Base-by-base conservation (phyloP, 1,140 invertebrate genomes). In the Stenopsyche tienmushanensis region DNA sequence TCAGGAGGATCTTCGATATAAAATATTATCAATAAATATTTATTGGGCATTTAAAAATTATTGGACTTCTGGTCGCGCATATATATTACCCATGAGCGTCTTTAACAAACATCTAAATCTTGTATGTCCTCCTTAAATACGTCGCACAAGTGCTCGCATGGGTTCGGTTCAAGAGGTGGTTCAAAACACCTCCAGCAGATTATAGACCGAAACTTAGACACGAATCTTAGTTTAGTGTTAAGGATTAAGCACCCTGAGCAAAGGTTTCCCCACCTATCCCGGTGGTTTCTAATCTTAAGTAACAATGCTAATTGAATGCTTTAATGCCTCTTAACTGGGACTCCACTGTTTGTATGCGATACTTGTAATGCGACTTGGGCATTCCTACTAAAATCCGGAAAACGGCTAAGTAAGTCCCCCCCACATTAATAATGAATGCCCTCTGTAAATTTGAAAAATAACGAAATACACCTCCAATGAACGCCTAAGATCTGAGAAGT, bases 151-250 rank as follows among this genome's bases (percentile, higher is more conserved):
- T 39, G 34, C 34, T 39, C 7, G 34, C 34, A n/a, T n/a, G 34
- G 34, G 34, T 39, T 39, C 34, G 34, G 34, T 39, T 39, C n/a
- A n/a, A n/a, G n/a, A n/a, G n/a, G n/a, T n/a, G n/a, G 10, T 17
- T 25, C 17, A 18, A 18, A 24, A 45, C 55, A 58, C 57, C 57
- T 20, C 15, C 26, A 15, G 24, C 23, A 47, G 57, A 60, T 60
- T 60, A 60, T 39, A 23, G 57, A 60, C 57, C 54, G 54, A 57
- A 57, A 57, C 54, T 57, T 57, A 57, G 54, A 57, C 54, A 57
- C 54, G 54, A 42, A 57, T 57, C 54, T 57, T 57, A 57, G 54
- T 57, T 57, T 57, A 57, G 54, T 57, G 54, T 57, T 57, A 42
- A 42, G 39, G 54, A 57, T 57, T 42, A 57, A 57, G 20, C 26